A percentile compares a stretch with the other conserved stretches of the same genome.
Evolutionary conservation across 2,113 vertebrate genomes (phyloP).

Genomic region (Typhlomys cinereus): DNA sequence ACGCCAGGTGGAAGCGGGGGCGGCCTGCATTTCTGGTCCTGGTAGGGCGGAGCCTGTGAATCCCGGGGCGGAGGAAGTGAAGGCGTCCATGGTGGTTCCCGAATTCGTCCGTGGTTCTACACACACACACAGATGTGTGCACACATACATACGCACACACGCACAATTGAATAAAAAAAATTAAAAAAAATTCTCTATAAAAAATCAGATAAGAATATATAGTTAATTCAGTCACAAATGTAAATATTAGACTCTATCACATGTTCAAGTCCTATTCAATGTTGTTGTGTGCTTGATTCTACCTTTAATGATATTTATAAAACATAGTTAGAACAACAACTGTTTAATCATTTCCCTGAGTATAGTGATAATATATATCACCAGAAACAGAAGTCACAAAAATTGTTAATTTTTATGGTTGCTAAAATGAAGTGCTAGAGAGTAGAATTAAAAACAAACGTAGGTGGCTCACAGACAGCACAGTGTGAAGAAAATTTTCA

Average conservation of each 20-base stretch:
- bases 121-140: too few species aligned
- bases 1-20: too few species aligned
- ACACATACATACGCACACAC: too few species aligned
- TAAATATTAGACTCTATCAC: neutral
- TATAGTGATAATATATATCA: neutral
- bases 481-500: constrained; percentile 41
- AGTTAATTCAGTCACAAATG: neutral
- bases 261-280: neutral
- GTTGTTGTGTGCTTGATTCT: neutral
- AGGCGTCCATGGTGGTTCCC: too few species aligned
- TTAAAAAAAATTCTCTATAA: too few species aligned
- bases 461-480: constrained; percentile 21
- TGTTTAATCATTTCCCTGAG: neutral
- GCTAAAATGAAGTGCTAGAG: constrained; percentile 5
- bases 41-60: too few species aligned
- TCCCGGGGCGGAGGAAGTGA: too few species aligned
- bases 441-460: constrained; percentile 32
- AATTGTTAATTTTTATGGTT: constrained; percentile 21
- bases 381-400: neutral
- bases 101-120: too few species aligned
- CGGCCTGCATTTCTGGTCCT: too few species aligned
- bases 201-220: neutral
- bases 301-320: neutral
- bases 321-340: neutral
- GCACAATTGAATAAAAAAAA: too few species aligned